Evolutionary conservation across 2,888 invertebrate genomes (phyloP).

Genomic region (Nemurella pictetii): DNA sequence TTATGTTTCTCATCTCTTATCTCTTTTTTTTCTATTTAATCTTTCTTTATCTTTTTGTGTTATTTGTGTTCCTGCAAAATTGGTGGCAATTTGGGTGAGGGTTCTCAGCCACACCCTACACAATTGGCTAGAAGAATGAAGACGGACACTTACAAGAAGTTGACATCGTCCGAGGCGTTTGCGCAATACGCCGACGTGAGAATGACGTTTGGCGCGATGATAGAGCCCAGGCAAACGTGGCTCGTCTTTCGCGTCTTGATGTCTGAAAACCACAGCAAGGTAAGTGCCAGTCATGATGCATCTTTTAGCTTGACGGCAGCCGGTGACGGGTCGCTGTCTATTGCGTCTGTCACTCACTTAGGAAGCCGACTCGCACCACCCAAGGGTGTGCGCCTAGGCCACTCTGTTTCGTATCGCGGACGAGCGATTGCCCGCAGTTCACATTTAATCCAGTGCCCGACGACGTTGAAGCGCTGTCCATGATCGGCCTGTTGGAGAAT

Average conservation of each 20-base stretch:
- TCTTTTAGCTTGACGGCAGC: not conserved
- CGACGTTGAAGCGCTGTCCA: not conserved
- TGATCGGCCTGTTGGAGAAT: not conserved
- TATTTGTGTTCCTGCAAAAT: too few relatives aligned
- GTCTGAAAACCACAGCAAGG: constrained; percentile 60
- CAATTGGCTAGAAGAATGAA: too few relatives aligned
- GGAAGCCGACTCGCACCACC: constrained; percentile 74
- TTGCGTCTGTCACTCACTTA: constrained; percentile 58
- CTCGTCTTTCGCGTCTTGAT: constrained; percentile 67
- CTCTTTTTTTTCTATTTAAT: too few relatives aligned
- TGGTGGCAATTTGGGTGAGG: too few relatives aligned
- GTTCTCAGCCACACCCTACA: too few relatives aligned
- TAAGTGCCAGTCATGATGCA: not conserved
- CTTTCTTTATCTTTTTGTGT: too few relatives aligned
- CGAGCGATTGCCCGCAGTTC: constrained; percentile 37
- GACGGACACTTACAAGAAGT: constrained; percentile 20
- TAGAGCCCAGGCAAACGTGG: constrained; percentile 77
- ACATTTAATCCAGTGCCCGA: constrained; percentile 23
- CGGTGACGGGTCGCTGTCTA: too few relatives aligned
- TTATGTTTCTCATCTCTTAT: too few relatives aligned
- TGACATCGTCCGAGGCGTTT: not conserved
- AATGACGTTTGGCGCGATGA: constrained; percentile 64
- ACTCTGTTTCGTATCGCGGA: constrained; percentile 38
- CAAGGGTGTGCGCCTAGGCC: constrained; percentile 72
- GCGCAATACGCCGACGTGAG: constrained; percentile 81